Evolutionary conservation across 1,140 invertebrate genomes (phyloP), one percentile per base, ranked within the genome.

Genomic region (Ceratoteleas bidentatus): DNA sequence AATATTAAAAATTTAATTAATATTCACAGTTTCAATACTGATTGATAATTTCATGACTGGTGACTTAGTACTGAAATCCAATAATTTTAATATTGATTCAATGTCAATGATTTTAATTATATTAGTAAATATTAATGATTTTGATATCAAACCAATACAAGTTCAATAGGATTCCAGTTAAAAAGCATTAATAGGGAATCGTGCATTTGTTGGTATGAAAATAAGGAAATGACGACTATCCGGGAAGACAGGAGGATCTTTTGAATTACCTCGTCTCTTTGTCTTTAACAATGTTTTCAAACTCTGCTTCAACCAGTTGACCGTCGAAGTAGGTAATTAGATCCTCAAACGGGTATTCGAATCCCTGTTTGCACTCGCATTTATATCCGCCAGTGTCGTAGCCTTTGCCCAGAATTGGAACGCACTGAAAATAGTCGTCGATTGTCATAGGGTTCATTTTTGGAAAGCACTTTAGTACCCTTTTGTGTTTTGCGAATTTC

Each of bases 331-430:
- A 99, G 3, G 96, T 99, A 85, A 96, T 98, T 4, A 94, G 92
- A 91, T 98, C 97, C 91, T 98, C 97, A 88, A 98, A 99, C 0
- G 98, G 98, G 93, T 99, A 99, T 88, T 99, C 98, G 87, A 95
- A 99, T 24, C 98, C 98, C 92, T 99, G 98, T 60, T 96, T 94
- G 88, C 98, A 99, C 89, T 99, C 98, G 90, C 98, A 99, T 92
- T 99, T 99, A 92, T 99, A 99, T n/a, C 97, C 97, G 57, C 98
- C 98, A 10, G 95, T 94, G 79, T 97, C 95, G 89, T 97, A 98
- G 52, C 96, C 96, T 88, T 97, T 93, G 11, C 98, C 97, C 82
- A 96, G 93, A 73, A 99, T 96, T 10, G 98, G 97, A 15, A 98
- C 96, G 90, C 98, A 99, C 97, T 99, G 91, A 36, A 93, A 65